Conservation (phyloP, 1,140 invertebrate species). For the Pteromalus puparum region DNA sequence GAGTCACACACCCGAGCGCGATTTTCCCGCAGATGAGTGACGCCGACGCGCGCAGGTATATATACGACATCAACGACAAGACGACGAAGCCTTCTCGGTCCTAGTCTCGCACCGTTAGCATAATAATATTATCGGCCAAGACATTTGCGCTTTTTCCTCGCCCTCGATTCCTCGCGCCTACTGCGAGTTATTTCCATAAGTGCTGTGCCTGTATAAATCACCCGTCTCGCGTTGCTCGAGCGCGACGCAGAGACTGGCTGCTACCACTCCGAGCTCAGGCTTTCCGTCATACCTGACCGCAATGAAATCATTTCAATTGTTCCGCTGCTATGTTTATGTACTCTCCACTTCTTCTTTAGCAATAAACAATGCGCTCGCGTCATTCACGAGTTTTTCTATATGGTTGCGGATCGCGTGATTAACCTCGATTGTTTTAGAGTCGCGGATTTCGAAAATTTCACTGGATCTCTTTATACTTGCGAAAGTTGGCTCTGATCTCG, state of each 20-base stretch:
- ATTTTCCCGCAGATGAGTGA: conserved; percentile 1
- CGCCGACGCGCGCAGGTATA: not conserved
- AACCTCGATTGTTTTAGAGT: not conserved
- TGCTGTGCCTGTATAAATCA: conserved; percentile 46
- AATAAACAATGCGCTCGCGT: conserved; percentile 8
- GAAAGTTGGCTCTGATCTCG: too few species aligned
- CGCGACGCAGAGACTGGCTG: not conserved
- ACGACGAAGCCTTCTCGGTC: not conserved
- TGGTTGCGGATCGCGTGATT: not conserved
- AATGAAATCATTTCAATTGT: conserved; percentile 50
- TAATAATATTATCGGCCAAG: conserved; percentile 48
- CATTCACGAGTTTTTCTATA: not conserved
- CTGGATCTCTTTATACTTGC: too few species aligned
- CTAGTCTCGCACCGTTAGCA: conserved; percentile 24
- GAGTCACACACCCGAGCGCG: not conserved
- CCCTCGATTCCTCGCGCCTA: conserved; percentile 42
- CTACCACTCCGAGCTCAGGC: not conserved
- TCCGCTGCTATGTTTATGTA: conserved; percentile 17
- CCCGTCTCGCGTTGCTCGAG: conserved; percentile 13
- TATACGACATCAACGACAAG: not conserved
- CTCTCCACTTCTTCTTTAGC: not conserved
- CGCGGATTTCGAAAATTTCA: too few species aligned
- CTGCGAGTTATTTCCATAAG: conserved; percentile 50
- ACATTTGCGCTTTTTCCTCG: conserved; percentile 42
- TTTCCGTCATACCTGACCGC: conserved; percentile 42